Percentiles rank a stretch among this genome's conserved stretches.
Conservation (phyloP, 2,888 invertebrate species). For the Lasioglossum zephyrum region DNA sequence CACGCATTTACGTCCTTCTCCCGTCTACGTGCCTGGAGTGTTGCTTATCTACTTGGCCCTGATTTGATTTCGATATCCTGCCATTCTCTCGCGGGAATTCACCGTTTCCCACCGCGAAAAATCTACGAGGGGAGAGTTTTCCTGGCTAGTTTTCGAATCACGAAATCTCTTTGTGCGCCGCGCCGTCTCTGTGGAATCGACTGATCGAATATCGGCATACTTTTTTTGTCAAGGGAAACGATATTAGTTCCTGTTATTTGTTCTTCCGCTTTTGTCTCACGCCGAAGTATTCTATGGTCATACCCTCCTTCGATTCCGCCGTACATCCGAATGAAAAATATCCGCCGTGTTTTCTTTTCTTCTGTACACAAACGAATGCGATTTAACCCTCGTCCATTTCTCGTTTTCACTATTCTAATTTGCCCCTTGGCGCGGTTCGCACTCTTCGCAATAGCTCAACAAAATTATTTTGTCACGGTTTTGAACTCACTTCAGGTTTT, state of each 20-base stretch:
- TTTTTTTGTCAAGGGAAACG: conserved; percentile 11
- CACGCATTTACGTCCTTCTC: conserved; percentile 50
- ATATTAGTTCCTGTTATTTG: conserved; percentile 30
- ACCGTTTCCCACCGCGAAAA: conserved; percentile 31
- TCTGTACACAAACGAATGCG: background rate
- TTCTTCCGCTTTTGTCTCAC: background rate
- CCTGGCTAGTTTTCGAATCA: conserved; percentile 33
- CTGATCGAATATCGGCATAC: conserved; percentile 43
- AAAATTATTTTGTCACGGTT: no score
- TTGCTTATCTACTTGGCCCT: conserved; percentile 70
- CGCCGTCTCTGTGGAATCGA: conserved; percentile 34
- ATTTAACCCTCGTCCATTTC: background rate
- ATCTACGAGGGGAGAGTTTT: conserved; percentile 28
- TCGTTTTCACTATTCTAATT: background rate
- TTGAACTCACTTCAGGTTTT: no score
- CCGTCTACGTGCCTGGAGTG: conserved; percentile 66
- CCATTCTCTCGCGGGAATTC: conserved; percentile 44
- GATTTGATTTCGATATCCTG: conserved; percentile 77
- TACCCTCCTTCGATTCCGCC: background rate
- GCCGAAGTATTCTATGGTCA: background rate
- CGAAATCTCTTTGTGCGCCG: conserved; percentile 29
- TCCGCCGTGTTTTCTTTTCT: background rate
- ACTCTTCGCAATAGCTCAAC: no score
- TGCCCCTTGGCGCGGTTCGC: no score
- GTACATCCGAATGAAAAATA: background rate